A percentile compares a stretch with the other conserved stretches of the same genome.
Conservation (phyloP, 92 coral and sea anemone genomes). For the Parazoanthus darwini region DNA sequence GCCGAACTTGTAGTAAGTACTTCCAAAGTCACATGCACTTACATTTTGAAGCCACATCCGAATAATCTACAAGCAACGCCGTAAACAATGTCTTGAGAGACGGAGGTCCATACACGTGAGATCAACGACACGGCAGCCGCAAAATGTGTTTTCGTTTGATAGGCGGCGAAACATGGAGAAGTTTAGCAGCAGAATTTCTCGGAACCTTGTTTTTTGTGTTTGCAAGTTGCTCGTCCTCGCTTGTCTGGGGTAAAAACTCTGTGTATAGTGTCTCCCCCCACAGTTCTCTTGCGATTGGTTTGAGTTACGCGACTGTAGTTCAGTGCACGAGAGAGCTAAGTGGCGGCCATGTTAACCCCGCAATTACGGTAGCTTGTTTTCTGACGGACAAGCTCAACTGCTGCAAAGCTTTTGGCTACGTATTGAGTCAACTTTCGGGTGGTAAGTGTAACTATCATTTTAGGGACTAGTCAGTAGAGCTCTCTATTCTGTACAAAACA, state of each 20-base stretch:
- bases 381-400: conserved; percentile 22
- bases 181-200: conserved; percentile 12
- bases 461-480: too few relatives aligned
- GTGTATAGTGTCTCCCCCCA: conserved; percentile 2
- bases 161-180: conserved; percentile 7
- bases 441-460: not conserved
- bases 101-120: not conserved
- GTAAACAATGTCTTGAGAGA: not conserved
- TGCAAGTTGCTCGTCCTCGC: conserved; percentile 21
- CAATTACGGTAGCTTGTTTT: conserved; percentile 28
- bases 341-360: conserved; percentile 22
- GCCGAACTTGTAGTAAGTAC: not conserved
- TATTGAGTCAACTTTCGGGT: conserved; percentile 17
- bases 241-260: not conserved
- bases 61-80: not conserved
- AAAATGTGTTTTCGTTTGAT: conserved; percentile 6
- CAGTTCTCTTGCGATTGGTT: conserved; percentile 28
- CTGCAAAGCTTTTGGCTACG: conserved; percentile 25
- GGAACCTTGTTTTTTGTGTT: conserved; percentile 35
- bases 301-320: conserved; percentile 29
- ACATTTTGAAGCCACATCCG: too few relatives aligned
- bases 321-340: conserved; percentile 16
- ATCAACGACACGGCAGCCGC: not conserved
- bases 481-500: too few relatives aligned
- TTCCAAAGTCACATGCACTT: not conserved